phyloP scores from a whole-genome alignment of 2,888 invertebrate genomes.

The Pristionchus exspectatus region DNA sequence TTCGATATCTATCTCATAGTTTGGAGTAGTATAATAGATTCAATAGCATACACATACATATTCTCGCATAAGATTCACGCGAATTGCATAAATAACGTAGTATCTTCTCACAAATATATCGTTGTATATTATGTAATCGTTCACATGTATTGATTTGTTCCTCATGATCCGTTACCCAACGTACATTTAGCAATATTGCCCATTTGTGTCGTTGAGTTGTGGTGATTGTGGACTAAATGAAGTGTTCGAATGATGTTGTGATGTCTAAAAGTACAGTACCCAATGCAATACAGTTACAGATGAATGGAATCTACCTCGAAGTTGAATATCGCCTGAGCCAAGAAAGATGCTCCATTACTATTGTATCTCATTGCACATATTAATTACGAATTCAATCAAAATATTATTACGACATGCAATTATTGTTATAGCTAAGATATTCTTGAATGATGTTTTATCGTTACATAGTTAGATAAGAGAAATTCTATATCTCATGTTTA shows the following conservation, averaged over 20 bases:
- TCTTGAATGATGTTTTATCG: slow-evolving; percentile 7
- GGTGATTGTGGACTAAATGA: slow-evolving; percentile 24
- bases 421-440: slow-evolving; percentile 35
- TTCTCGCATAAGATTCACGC: slow-evolving; percentile 9
- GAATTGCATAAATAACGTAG: slow-evolving; percentile 43
- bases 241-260: slow-evolving; percentile 43
- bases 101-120: slow-evolving; percentile 47
- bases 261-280: not conserved
- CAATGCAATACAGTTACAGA: not conserved
- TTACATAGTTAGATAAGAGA: slow-evolving; percentile 13
- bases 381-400: slow-evolving; percentile 10
- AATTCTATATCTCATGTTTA: not conserved
- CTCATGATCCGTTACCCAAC: not conserved
- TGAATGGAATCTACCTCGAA: slow-evolving; percentile 29
- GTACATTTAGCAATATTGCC: slow-evolving; percentile 1
- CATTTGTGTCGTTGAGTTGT: slow-evolving; percentile 18
- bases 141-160: not conserved
- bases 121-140: slow-evolving; percentile 41
- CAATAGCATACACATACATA: slow-evolving; percentile 46
- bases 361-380: slow-evolving; percentile 17
- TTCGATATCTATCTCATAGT: slow-evolving; percentile 34
- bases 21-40: slow-evolving; percentile 45
- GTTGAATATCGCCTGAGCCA: not conserved
- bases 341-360: not conserved
- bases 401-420: not conserved